Base-by-base conservation (phyloP, 2,888 invertebrate genomes). In the Drosophila picticornis region DNA sequence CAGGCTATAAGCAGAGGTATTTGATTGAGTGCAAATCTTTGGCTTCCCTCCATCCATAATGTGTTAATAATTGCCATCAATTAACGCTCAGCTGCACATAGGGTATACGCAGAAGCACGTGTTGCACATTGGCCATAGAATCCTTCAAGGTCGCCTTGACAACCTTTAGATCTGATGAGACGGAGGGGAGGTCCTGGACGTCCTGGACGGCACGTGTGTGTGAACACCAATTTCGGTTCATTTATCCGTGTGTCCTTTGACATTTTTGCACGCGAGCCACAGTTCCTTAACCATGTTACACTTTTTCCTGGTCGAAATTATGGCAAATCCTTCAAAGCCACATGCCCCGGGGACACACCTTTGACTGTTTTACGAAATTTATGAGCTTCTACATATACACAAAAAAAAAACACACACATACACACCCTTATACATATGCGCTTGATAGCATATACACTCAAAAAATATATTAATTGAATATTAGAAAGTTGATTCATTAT, bases 231-330 rank as follows among this genome's bases (percentile, higher is more conserved):
- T 59, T 22, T 29, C 36, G n/a, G 5, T 40, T 38, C 40, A 29
- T 57, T 36, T 57, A 48, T 61, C 43, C 29, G 13, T 56, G 13
- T 56, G 59, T 46, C 63, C 38, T 53, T 78, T 67, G 73, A 77
- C 75, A 79, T 75, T 69, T 77, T 75, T 61, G 65, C 77, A 80
- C 80, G 80, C 77, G 25, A 75, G 58, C 4, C 48, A 25, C n/a
- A 48, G 31, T 29, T 36, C 10, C 46, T 25, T 63, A 34, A 27
- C 5, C 29, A 50, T 59, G 43, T 48, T 50, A 31, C 43, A 36
- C 29, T 43, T 29, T 58, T 43, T 58, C 53, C 52, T 50, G 52
- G 10, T 58, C 40, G 36, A 77, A 80, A 61, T 64, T 51, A 75
- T 71, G 71, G 65, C 59, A 57, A 80, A 80, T 71, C 65, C 62